Base-by-base conservation (phyloP, 92 coral and sea anemone species). In the Epizoanthus illoricatus region DNA sequence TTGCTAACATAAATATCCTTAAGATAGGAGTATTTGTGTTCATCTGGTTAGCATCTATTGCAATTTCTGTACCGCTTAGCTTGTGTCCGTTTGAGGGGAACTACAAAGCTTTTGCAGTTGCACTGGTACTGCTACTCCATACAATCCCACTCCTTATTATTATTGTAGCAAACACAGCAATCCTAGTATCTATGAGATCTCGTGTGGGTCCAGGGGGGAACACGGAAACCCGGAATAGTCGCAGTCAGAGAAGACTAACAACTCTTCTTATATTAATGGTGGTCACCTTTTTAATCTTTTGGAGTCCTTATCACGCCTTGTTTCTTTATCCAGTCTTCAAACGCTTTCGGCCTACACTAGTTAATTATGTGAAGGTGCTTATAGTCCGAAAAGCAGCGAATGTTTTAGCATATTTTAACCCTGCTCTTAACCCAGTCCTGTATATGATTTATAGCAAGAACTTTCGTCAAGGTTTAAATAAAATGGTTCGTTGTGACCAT, bases 301-400 rank as follows among this genome's bases (percentile, higher is more conserved):
- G 91, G 91, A 79, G 82, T 24, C 88, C 88, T 18, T 88, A 84
- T 72, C 81, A 84, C 47, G 73, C 63, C 36, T 69, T 79, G 23
- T 62, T 69, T 73, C 67, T 65, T 5, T 64, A 63, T 60, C 80
- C 71, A 24, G 68, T 52, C 17, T 75, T 88, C 63, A 68, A 80
- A 21, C 76, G 1, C 1, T 57, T 19, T 45, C 21, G 23, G 4
- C 19, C 17, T 28, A 65, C 71, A 49, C 66, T 63, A 52, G 65
- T 40, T 20, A 74, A 56, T 23, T 63, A 78, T 70, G 66, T 72
- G 23, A 69, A 57, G 43, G 81, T 90, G 4, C 9, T 84, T 8
- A 83, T 78, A 15, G 90, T 73, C 10, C 36, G n/a, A 16, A 55
- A 45, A 33, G 65, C 80, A 7, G 65, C 80, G 18, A 74, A 28